phyloP scores from a whole-genome alignment of 1,140 invertebrate genomes.

The Drosophila mayri region DNA sequence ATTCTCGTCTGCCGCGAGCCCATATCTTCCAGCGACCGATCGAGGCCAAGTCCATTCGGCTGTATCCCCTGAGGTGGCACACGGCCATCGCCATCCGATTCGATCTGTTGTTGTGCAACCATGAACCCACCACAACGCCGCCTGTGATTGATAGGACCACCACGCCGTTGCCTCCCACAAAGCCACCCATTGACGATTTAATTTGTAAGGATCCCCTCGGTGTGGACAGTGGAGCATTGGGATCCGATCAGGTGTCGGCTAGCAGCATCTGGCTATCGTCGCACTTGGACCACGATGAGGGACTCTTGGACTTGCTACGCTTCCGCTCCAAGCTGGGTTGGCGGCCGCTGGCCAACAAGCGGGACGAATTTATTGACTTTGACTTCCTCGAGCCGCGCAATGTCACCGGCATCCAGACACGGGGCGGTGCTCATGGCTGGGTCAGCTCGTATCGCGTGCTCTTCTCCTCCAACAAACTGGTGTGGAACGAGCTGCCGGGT shows the following conservation, averaged over 20 bases:
- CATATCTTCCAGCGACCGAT: conserved; percentile 18
- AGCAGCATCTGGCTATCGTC: conserved; percentile 20
- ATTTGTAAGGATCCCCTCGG: conserved; percentile 11
- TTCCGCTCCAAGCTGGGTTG: conserved; percentile 12
- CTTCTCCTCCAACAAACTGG: conserved; percentile 15
- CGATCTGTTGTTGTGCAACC: conserved; percentile 15
- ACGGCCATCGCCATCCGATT: conserved; percentile 7
- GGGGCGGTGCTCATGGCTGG: conserved; percentile 8
- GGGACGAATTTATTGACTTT: conserved; percentile 9
- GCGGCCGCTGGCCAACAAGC: conserved; percentile 19
- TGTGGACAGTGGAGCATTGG: neutral
- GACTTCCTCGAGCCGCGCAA: conserved; percentile 19
- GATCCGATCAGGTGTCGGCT: neutral
- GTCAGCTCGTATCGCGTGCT: conserved; percentile 11
- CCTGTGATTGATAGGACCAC: conserved; percentile 1
- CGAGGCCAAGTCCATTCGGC: conserved; percentile 6
- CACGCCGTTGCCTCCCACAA: conserved; percentile 3
- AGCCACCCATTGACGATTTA: neutral
- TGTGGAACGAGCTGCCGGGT: conserved; percentile 18
- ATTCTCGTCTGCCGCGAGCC: conserved; percentile 1
- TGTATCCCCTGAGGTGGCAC: conserved; percentile 19
- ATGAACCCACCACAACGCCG: conserved; percentile 2
- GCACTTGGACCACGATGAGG: neutral
- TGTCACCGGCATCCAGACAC: conserved; percentile 5
- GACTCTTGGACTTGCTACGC: conserved; percentile 1